Evolutionary conservation across 64 coral and sea anemone species (phyloP).

Genomic region (Actinia tenebrosa): DNA sequence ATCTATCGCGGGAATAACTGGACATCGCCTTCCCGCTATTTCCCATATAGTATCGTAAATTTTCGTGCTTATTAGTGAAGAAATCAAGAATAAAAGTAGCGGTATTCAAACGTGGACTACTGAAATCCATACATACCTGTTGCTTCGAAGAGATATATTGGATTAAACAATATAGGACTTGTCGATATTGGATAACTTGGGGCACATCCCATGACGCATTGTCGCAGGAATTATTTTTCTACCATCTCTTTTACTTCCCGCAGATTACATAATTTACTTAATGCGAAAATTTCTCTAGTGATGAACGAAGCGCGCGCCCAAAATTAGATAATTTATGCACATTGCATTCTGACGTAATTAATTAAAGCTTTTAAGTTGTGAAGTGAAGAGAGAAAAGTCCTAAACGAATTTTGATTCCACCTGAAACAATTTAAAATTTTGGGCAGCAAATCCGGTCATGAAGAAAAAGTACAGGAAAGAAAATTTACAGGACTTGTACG

Average conservation of each 20-base stretch:
- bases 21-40: no score
- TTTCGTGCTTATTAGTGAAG: no score
- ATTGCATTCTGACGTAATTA: not conserved
- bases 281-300: not conserved
- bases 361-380: not conserved
- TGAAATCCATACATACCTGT: conserved; percentile 24
- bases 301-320: not conserved
- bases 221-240: conserved; percentile 18
- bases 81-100: not conserved
- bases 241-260: not conserved
- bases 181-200: conserved; percentile 76
- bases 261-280: not conserved
- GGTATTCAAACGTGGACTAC: no score
- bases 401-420: no score
- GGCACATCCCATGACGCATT: conserved; percentile 78
- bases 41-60: no score
- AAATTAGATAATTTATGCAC: not conserved
- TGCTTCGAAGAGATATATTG: conserved; percentile 41
- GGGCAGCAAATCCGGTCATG: no score
- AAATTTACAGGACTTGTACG: no score
- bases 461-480: no score
- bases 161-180: conserved; percentile 73
- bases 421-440: no score
- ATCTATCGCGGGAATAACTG: no score
- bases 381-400: no score